These are phyloP conservation scores for Macropis europaea DNA, from an alignment of 2,888 invertebrate species.

Conservation along the genomic window DNA sequence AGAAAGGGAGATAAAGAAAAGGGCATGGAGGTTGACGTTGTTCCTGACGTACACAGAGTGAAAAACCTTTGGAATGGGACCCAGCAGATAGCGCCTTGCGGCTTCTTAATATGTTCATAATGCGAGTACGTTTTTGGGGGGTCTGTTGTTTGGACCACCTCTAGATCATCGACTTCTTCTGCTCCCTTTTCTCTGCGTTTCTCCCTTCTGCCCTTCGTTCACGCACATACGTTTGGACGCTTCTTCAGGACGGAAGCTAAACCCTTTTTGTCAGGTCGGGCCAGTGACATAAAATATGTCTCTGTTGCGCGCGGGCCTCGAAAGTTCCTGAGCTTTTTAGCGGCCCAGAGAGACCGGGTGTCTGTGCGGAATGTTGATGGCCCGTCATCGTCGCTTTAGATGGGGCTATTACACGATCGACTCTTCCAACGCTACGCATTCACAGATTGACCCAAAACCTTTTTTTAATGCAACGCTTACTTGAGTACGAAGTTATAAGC, in stretches of 20 bases:
- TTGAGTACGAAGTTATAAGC: no score
- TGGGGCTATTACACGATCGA: conserved; percentile 39
- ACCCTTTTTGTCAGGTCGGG: conserved; percentile 58
- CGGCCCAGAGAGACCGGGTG: conserved; percentile 70
- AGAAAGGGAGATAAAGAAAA: conserved; percentile 53
- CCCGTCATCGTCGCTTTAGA: conserved; percentile 72
- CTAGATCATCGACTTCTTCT: conserved; percentile 44
- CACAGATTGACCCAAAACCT: conserved; percentile 19
- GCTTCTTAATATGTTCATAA: conserved; percentile 69
- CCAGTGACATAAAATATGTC: conserved; percentile 76
- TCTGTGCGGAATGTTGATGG: conserved; percentile 75
- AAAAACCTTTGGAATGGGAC: conserved; percentile 61
- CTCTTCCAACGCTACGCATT: conserved; percentile 33
- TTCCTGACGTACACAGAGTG: conserved; percentile 64
- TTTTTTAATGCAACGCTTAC: not conserved
- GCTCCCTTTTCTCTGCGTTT: conserved; percentile 21
- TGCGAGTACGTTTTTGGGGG: conserved; percentile 55
- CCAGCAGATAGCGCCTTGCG: conserved; percentile 61
- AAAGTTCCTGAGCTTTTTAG: conserved; percentile 71
- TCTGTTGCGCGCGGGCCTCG: conserved; percentile 68
- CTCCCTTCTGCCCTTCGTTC: conserved; percentile 20
- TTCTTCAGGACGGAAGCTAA: conserved; percentile 58
- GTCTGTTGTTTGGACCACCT: conserved; percentile 61
- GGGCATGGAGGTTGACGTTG: conserved; percentile 56
- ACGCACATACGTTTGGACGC: conserved; percentile 26